A percentile compares a stretch with the other conserved stretches of the same genome.
Evolutionary conservation across 2,113 vertebrate genomes (phyloP).

Genomic region (Trochalopteron elliotii): DNA sequence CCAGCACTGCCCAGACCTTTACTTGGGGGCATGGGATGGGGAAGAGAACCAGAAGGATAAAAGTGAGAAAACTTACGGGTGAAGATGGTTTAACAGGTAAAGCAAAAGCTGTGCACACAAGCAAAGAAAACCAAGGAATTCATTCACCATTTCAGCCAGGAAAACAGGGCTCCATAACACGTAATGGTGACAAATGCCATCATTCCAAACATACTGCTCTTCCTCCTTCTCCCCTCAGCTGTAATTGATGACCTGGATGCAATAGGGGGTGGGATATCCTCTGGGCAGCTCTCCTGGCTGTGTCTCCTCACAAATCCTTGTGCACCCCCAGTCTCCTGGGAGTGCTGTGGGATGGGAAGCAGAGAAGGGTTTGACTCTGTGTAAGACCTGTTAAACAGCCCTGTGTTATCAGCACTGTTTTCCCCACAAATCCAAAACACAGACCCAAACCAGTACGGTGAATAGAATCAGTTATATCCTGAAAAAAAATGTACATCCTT

Average conservation of each 20-base stretch:
- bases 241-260: background rate
- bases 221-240: background rate
- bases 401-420: background rate
- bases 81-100: background rate
- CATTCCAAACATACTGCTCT: rapidly evolving
- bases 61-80: background rate
- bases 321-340: background rate
- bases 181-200: rapidly evolving
- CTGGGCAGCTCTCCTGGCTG: background rate
- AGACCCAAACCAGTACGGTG: rapidly evolving
- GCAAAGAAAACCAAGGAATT: background rate
- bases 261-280: rapidly evolving
- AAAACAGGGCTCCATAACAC: rapidly evolving
- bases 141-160: background rate
- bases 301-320: background rate
- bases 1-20: background rate
- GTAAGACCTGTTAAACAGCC: background rate
- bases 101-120: rapidly evolving
- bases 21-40: rapidly evolving
- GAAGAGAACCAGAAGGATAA: background rate
- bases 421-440: background rate
- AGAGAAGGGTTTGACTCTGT: background rate
- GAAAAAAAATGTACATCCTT: background rate
- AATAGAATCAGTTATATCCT: background rate
- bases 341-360: rapidly evolving